Base-by-base conservation (phyloP, 2,888 invertebrate genomes). In the Andrena bucephala region DNA sequence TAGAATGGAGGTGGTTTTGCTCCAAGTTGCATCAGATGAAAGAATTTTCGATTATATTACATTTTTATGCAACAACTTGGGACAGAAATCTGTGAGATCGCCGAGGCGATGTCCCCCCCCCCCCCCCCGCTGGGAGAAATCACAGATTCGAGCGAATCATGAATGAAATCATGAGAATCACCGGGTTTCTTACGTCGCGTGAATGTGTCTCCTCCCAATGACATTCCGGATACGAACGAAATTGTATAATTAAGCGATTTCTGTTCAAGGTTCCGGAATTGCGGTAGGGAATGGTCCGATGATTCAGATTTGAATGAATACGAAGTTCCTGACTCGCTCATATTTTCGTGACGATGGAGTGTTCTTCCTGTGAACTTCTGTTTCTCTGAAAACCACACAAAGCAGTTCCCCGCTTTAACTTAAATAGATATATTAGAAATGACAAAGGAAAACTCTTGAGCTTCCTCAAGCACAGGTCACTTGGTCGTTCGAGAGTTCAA, bases 241-340 rank as follows among this genome's bases (percentile, higher is more conserved):
- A 71, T 67, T 67, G 42, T 72, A 75, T 73, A 67, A 84, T 81
- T 71, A 54, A 67, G 71, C 42, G 27, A 54, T 68, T 29, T 60
- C 54, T 54, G 10, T 59, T 13, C 57, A 57, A 66, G 73, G 66
- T 48, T 33, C 52, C 42, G 54, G 50, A 67, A 52, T 83, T 81
- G 73, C 66, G 77, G 79, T 77, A 77, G 77, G 76, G 16, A 54
- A 63, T 59, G 69, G 50, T n/a, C 31, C 73, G 77, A 75, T 87
- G 84, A 87, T 84, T 85, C 84, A 87, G 57, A 74, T 42, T 42
- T 16, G 42, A 42, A 42, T 42, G 42, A 16, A 16, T 50, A 31
- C 20, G 13, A 16, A 0, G 36, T 59, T 81, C 74, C 81, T 84
- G 84, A 71, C 77, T 50, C 50, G 3, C 8, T 27, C 48, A 24